Evolutionary conservation across 2,113 vertebrate species (phyloP).

Genomic region (Dascyllus trimaculatus): DNA sequence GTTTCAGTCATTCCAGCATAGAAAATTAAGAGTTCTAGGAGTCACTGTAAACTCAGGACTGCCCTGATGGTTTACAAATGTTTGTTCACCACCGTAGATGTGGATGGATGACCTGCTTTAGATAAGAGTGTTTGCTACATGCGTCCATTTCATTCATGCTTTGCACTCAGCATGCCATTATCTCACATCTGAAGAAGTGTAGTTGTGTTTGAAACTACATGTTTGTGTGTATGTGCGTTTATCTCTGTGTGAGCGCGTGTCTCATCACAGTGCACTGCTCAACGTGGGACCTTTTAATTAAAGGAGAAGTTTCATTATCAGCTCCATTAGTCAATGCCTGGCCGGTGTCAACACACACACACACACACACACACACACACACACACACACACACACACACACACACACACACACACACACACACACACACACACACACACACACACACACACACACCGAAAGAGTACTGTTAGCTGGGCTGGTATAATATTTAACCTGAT

Average conservation of each 20-base stretch:
- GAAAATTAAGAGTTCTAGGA: no score
- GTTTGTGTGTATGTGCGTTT: constrained; percentile 4
- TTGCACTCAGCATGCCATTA: constrained; percentile 24
- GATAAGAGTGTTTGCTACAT: constrained; percentile 51
- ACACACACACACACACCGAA: constrained; percentile 22
- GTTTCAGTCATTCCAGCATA: no score
- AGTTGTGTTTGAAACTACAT: neutral
- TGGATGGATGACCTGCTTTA: constrained; percentile 54
- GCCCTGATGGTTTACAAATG: no score
- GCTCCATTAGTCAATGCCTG: constrained; percentile 75
- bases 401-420: constrained; percentile 43
- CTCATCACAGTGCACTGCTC: constrained; percentile 51
- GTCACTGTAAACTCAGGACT: no score
- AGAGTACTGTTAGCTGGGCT: constrained; percentile 20
- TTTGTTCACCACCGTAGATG: neutral
- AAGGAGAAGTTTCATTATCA: constrained; percentile 79
- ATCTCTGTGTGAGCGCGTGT: constrained; percentile 22
- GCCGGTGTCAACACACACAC: constrained; percentile 60
- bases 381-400: constrained; percentile 34
- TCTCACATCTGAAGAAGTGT: constrained; percentile 15
- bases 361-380: constrained; percentile 30
- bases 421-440: constrained; percentile 39
- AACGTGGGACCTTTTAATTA: constrained; percentile 77
- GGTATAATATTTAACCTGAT: constrained; percentile 70
- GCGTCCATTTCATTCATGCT: constrained; percentile 53